Evolutionary conservation across 2,797 vertebrate genomes (phyloP).

Genomic region (Alcedo quadribrachys): DNA sequence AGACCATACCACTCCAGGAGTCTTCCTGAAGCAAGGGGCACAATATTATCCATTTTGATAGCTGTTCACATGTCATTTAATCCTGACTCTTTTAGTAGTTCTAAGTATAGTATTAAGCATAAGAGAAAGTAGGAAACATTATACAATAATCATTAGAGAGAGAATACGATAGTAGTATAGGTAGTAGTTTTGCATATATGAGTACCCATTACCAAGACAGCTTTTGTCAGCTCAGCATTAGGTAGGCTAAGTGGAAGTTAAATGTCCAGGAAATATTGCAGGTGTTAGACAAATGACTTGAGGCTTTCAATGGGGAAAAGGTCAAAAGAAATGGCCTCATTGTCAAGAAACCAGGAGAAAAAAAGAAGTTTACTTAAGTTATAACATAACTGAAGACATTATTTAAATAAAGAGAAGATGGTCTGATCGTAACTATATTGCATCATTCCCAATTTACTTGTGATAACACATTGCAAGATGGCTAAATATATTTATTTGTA

Average conservation of each 20-base stretch:
- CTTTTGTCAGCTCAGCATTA: slow-evolving; percentile 68
- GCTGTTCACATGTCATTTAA: slow-evolving; percentile 62
- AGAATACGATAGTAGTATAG: slow-evolving; percentile 51
- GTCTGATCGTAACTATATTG: not conserved
- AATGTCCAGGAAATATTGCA: slow-evolving; percentile 61
- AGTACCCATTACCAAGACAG: slow-evolving; percentile 59
- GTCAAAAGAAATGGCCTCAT: slow-evolving; percentile 19
- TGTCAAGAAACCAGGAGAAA: not conserved
- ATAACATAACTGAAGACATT: not conserved
- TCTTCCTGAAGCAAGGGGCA: slow-evolving; percentile 7
- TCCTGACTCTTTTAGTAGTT: slow-evolving; percentile 53
- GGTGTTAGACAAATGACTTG: slow-evolving; percentile 30
- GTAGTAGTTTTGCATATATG: slow-evolving; percentile 20
- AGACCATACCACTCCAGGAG: not conserved
- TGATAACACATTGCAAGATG: not conserved
- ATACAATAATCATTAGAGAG: slow-evolving; percentile 60
- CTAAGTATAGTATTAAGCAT: slow-evolving; percentile 60
- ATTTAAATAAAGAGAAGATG: not conserved
- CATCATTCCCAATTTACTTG: not conserved
- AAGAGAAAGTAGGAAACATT: slow-evolving; percentile 60
- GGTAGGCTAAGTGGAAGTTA: slow-evolving; percentile 53
- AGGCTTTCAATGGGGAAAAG: slow-evolving; percentile 32
- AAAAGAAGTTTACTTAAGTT: not conserved
- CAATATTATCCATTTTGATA: slow-evolving; percentile 29
- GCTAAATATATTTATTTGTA: not conserved